A percentile compares a stretch with the other conserved stretches of the same genome.
These are phyloP conservation scores for Congeria kusceri DNA, from an alignment of 2,888 invertebrate species.

Conservation along the genomic window DNA sequence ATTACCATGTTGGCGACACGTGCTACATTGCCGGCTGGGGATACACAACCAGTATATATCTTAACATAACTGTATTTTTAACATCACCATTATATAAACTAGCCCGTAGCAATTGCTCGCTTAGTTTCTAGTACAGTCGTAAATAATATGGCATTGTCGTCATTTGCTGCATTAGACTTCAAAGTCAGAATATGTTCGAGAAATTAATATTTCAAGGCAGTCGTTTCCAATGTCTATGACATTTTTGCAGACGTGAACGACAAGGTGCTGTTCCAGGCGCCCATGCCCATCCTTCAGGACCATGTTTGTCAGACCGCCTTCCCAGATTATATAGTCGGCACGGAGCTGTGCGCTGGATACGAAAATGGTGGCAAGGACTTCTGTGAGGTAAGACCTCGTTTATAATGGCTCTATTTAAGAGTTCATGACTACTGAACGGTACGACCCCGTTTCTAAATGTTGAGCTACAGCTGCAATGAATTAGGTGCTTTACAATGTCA, in stretches of 20 bases:
- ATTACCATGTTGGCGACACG: constrained; percentile 14
- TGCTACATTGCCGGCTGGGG: constrained; percentile 38
- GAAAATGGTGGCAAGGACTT: constrained; percentile 26
- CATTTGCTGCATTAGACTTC: too few relatives aligned
- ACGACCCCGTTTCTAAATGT: neutral
- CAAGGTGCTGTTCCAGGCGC: constrained; percentile 29
- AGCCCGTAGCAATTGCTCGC: too few relatives aligned
- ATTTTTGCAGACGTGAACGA: constrained; percentile 5
- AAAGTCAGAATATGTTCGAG: too few relatives aligned
- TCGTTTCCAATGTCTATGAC: too few relatives aligned
- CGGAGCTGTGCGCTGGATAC: constrained; percentile 34
- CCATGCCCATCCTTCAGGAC: constrained; percentile 17
- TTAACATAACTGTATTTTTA: too few relatives aligned
- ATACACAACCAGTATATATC: constrained; percentile 1
- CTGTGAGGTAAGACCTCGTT: constrained; percentile 16
- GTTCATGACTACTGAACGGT: neutral
- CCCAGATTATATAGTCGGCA: constrained; percentile 15
- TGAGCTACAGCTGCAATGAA: neutral
- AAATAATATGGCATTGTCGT: too few relatives aligned
- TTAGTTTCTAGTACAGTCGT: too few relatives aligned
- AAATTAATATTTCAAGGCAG: too few relatives aligned
- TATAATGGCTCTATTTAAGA: neutral
- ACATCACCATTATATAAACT: too few relatives aligned
- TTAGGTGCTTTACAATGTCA: neutral
- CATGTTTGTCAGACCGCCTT: constrained; percentile 6